phyloP scores from a whole-genome alignment of 2,113 vertebrate species.

The Monarcha castaneiventris region DNA sequence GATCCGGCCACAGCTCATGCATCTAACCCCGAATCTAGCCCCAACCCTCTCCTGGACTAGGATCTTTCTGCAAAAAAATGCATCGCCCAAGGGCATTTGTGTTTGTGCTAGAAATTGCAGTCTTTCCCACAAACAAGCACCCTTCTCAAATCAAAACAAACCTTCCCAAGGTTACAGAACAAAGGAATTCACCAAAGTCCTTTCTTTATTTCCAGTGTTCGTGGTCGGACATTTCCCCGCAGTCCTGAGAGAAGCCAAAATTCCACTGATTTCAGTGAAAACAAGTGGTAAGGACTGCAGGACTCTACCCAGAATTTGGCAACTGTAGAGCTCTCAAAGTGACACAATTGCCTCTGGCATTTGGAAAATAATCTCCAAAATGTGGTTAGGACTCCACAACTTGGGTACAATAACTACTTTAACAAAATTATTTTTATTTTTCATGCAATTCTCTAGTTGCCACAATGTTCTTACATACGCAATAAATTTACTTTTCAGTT shows the following conservation, averaged over 20 bases:
- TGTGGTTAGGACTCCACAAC: background rate
- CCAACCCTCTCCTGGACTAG: background rate
- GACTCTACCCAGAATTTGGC: background rate
- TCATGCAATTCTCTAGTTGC: background rate
- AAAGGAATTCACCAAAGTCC: background rate
- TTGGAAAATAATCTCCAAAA: background rate
- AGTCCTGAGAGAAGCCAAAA: background rate
- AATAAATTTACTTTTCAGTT: background rate
- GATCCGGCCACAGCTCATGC: background rate
- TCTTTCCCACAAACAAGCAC: background rate
- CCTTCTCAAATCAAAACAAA: slow-evolving; percentile 1
- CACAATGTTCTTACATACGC: background rate
- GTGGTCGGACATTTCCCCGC: rapidly evolving
- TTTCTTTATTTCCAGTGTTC: background rate
- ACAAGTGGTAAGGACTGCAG: background rate
- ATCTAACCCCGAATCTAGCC: background rate
- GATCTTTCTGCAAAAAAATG: background rate
- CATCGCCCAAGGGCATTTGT: background rate
- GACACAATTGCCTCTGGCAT: background rate
- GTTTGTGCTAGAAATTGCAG: background rate
- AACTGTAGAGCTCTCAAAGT: background rate
- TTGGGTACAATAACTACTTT: background rate
- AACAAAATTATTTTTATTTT: background rate
- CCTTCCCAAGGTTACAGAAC: background rate
- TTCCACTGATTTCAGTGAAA: background rate